A percentile compares a stretch with the other conserved stretches of the same genome.
phyloP scores from a whole-genome alignment of 2,113 vertebrate species.

The Pagrus major region DNA sequence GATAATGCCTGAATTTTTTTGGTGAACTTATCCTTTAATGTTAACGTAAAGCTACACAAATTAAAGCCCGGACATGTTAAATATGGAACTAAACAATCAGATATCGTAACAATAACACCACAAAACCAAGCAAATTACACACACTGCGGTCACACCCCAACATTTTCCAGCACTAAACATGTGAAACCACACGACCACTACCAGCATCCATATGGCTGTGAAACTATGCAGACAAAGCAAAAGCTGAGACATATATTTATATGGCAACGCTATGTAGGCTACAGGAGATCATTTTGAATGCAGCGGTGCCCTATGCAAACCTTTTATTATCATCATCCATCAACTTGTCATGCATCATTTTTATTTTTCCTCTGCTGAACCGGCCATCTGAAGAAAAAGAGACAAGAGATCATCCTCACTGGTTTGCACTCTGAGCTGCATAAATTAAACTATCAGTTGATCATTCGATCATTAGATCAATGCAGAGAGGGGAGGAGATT shows the following conservation, averaged over 20 bases:
- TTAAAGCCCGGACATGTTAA: conserved; percentile 7
- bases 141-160: not conserved
- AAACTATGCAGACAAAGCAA: conserved; percentile 62
- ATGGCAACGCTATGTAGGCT: conserved; percentile 46
- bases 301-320: conserved; percentile 59
- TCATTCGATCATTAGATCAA: conserved; percentile 24
- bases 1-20: too few species aligned
- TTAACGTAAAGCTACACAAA: conserved; percentile 27
- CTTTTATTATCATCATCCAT: conserved; percentile 75
- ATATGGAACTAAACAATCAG: not conserved
- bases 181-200: not conserved
- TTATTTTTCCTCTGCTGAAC: conserved; percentile 33
- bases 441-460: conserved; percentile 20
- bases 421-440: not conserved
- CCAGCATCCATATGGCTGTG: not conserved
- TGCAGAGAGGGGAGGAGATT: not conserved
- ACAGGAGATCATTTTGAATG: conserved; percentile 57
- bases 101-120: not conserved
- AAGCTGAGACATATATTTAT: conserved; percentile 48
- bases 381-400: conserved; percentile 16
- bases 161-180: conserved; percentile 10
- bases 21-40: too few species aligned
- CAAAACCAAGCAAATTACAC: not conserved
- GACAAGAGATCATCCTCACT: conserved; percentile 8
- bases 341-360: conserved; percentile 56